These are phyloP conservation scores for Lasioglossum vierecki DNA, from an alignment of 2,888 invertebrate genomes.

Conservation along the genomic window DNA sequence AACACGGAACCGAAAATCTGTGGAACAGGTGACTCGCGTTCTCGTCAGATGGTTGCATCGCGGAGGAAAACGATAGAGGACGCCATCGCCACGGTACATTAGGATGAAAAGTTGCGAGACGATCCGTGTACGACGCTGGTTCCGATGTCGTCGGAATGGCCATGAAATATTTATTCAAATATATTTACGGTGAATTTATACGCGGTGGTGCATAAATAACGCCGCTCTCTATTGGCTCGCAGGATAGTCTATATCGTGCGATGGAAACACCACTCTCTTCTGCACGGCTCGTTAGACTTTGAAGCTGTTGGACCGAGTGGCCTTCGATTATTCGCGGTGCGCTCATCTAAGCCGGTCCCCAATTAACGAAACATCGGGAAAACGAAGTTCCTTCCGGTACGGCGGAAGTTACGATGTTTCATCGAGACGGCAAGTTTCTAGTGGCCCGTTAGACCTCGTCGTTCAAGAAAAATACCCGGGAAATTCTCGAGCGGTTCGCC, in stretches of 20 bases:
- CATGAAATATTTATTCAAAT: conserved; percentile 40
- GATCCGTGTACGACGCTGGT: neutral
- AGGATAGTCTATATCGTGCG: neutral
- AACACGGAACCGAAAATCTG: neutral
- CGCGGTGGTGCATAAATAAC: neutral
- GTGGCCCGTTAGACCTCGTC: conserved; percentile 11
- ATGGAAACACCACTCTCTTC: conserved; percentile 21
- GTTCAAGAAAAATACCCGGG: conserved; percentile 31
- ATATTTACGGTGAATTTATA: conserved; percentile 36
- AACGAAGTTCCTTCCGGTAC: conserved; percentile 32
- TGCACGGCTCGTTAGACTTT: conserved; percentile 61
- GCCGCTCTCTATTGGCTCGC: neutral
- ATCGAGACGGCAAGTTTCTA: conserved; percentile 24
- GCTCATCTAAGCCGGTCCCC: conserved; percentile 45
- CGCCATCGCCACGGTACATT: neutral
- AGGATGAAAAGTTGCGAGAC: conserved; percentile 10
- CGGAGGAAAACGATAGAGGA: neutral
- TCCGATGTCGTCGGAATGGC: neutral
- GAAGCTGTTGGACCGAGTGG: conserved; percentile 51
- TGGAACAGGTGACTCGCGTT: neutral
- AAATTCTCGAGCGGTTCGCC: conserved; percentile 11
- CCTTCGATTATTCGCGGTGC: conserved; percentile 58
- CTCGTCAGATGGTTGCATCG: no score
- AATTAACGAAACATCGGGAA: conserved; percentile 60
- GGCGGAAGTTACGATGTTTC: conserved; percentile 50